Evolutionary conservation across 2,113 vertebrate genomes (phyloP).

Genomic region (Clarias gariepinus): DNA sequence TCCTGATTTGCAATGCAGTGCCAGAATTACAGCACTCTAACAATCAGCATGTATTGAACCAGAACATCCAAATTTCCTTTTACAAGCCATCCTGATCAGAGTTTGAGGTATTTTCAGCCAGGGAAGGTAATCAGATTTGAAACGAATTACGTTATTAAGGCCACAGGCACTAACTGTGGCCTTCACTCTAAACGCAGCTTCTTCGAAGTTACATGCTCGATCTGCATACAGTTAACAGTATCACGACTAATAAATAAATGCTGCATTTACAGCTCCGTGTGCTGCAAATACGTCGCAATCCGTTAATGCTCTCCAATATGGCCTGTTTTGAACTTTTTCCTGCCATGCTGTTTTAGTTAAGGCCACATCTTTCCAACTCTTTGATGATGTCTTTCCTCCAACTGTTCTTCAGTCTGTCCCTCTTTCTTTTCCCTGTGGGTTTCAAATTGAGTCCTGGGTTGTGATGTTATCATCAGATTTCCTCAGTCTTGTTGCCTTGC

Average conservation of each 20-base stretch:
- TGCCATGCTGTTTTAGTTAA: conserved; percentile 26
- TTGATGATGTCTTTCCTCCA: conserved; percentile 28
- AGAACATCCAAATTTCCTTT: conserved; percentile 3
- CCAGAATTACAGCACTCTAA: conserved; percentile 1
- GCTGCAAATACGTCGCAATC: not conserved
- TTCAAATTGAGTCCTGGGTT: not conserved
- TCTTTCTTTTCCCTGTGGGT: not conserved
- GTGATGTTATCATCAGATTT: conserved; percentile 15
- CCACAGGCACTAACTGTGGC: not conserved
- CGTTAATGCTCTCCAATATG: not conserved
- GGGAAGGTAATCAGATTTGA: not conserved
- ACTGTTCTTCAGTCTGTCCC: conserved; percentile 21
- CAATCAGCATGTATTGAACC: not conserved
- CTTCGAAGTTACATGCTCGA: not conserved
- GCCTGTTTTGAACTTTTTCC: conserved; percentile 23
- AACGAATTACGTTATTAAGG: not conserved
- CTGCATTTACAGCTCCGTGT: not conserved
- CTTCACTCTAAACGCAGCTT: not conserved
- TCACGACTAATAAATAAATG: not conserved
- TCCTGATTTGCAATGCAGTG: conserved; percentile 1
- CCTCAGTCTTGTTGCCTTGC: not conserved
- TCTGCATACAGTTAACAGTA: too few species aligned
- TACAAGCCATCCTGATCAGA: not conserved
- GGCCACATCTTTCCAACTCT: conserved; percentile 19
- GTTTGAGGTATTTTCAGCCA: not conserved